Base-by-base conservation (phyloP, 2,797 vertebrate species). In the Pangasius larnaudii region DNA sequence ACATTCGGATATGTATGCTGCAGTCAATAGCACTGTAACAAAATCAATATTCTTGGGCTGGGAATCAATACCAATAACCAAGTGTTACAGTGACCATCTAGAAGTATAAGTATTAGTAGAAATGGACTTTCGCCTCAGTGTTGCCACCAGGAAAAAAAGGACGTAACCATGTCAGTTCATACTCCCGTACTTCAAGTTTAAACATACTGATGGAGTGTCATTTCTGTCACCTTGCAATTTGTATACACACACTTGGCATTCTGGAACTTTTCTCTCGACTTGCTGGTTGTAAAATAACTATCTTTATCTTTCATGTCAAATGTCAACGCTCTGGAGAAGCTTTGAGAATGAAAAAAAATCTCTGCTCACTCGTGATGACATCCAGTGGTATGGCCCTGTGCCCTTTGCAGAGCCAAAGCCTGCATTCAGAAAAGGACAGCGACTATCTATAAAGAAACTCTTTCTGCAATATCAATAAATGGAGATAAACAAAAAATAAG, bases 11-110 rank as follows among this genome's bases (percentile, higher is more conserved):
- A 30, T 81, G 46, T 91, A 91, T 72, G 90, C 91, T 59, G 56
- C 89, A 91, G 94, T 96, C 33, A 85, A 95, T 96, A 91, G 85
- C 87, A 88, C 91, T 87, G 92, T 94, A 95, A 95, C 93, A 92
- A 93, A 96, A 96, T 94, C 94, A 92, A 95, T 94, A 93, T 92
- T 90, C 88, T 87, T 42, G 36, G 90, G 91, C 92, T 94, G 94
- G 93, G 93, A 95, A 96, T 96, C 95, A 94, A 93, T 96, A 96
- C 95, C 95, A 96, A 94, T 95, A 95, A 94, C 88, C 67, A 85
- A 90, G 78, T 90, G 93, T 92, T 95, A 90, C 92, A 91, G 89
- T 91, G 89, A 86, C 84, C 92, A 94, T 94, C 89, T 84, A 86
- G 39, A 39, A 39, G 3, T 5, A 94, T 95, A 93, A 93, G 89